These are phyloP conservation scores for Dipodomys stephensi DNA, from an alignment of 2,113 vertebrate genomes.

Conservation along the genomic window DNA sequence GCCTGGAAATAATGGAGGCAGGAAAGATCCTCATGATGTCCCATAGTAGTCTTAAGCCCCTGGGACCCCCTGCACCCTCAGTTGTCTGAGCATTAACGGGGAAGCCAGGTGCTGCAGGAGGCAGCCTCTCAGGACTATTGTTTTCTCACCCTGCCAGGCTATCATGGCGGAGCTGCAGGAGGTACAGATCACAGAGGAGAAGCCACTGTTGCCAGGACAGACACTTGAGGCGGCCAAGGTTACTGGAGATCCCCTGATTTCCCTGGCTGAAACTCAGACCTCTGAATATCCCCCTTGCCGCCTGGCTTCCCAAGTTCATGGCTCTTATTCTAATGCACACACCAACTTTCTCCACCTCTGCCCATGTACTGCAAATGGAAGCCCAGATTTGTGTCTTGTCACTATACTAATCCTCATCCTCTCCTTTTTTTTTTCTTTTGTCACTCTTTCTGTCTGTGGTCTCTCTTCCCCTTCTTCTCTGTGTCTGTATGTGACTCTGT, in stretches of 20 bases:
- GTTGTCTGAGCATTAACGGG: background rate
- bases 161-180: slow-evolving; percentile 86
- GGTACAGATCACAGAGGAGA: slow-evolving; percentile 86
- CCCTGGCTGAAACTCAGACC: background rate
- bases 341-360: slow-evolving; percentile 10
- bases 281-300: background rate
- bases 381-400: slow-evolving; percentile 51
- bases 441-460: slow-evolving; percentile 54
- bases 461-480: slow-evolving; percentile 30
- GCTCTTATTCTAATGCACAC: slow-evolving; percentile 38
- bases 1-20: background rate
- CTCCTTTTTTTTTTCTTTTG: slow-evolving; percentile 73
- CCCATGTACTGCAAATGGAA: background rate
- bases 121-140: background rate
- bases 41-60: background rate
- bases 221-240: slow-evolving; percentile 69
- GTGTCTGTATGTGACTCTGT: slow-evolving; percentile 40
- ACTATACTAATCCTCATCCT: slow-evolving; percentile 73
- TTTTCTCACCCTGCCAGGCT: slow-evolving; percentile 68
- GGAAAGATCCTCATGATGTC: background rate
- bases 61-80: background rate
- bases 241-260: slow-evolving; percentile 11
- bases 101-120: background rate
- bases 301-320: background rate
- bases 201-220: slow-evolving; percentile 82